A percentile compares a stretch with the other conserved stretches of the same genome.
Evolutionary conservation across 2,888 invertebrate genomes (phyloP).

Genomic region (Cephonodes hylas): DNA sequence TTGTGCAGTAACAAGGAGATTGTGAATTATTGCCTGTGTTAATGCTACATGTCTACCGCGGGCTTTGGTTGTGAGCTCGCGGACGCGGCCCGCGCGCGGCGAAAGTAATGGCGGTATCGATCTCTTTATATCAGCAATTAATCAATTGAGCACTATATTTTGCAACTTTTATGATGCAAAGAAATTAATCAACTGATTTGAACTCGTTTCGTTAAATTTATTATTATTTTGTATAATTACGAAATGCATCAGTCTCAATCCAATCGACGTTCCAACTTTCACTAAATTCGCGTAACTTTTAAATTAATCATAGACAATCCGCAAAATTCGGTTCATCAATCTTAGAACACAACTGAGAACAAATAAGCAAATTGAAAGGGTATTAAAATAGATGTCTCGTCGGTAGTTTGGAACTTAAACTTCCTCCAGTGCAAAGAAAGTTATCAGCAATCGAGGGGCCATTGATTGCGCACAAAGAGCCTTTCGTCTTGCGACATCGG

Average conservation of each 20-base stretch:
- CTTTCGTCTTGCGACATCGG: slow-evolving; percentile 71
- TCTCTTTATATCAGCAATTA: background rate
- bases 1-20: slow-evolving; percentile 64
- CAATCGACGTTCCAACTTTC: background rate
- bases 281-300: background rate
- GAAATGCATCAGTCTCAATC: background rate
- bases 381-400: slow-evolving; percentile 14
- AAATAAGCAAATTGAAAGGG: slow-evolving; percentile 6
- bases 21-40: slow-evolving; percentile 62
- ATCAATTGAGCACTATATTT: no score
- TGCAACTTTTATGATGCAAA: background rate
- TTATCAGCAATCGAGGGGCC: slow-evolving; percentile 75
- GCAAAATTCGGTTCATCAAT: background rate
- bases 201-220: background rate
- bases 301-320: background rate
- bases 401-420: slow-evolving; percentile 43
- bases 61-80: background rate
- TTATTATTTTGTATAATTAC: background rate
- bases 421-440: slow-evolving; percentile 67
- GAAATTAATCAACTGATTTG: background rate
- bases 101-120: background rate
- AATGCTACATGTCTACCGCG: slow-evolving; percentile 1
- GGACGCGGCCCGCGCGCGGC: background rate
- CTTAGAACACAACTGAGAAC: slow-evolving; percentile 9
- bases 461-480: slow-evolving; percentile 76